Evolutionary conservation across 2,113 vertebrate species (phyloP).

Genomic region (Thryonomys swinderianus): DNA sequence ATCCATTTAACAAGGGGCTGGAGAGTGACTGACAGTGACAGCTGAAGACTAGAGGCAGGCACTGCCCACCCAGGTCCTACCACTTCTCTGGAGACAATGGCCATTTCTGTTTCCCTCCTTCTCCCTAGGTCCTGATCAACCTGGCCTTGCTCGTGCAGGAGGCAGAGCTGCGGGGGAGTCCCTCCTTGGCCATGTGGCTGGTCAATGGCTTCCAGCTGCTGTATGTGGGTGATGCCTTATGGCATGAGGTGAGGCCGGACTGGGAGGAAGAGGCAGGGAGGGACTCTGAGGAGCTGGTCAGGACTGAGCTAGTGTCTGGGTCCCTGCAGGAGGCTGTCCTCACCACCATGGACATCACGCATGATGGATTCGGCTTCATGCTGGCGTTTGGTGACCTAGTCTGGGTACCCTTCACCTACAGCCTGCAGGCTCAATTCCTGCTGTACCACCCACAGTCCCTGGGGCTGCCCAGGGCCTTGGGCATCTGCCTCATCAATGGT

Average conservation of each 20-base stretch:
- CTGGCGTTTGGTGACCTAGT: constrained; percentile 93
- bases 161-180: constrained; percentile 88
- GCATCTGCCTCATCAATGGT: constrained; percentile 91
- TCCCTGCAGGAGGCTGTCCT: constrained; percentile 90
- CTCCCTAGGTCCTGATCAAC: constrained; percentile 90
- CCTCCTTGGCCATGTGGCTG: constrained; percentile 93
- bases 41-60: not conserved
- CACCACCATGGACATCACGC: constrained; percentile 95
- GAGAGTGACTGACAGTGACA: not conserved
- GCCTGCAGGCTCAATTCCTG: constrained; percentile 93
- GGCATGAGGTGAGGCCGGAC: constrained; percentile 90
- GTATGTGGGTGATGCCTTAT: constrained; percentile 92
- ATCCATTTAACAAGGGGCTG: not conserved
- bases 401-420: constrained; percentile 95
- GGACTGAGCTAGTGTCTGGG: not conserved
- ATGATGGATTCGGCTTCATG: constrained; percentile 96
- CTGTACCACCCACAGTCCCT: constrained; percentile 90
- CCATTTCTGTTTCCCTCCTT: not conserved
- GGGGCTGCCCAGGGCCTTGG: constrained; percentile 75
- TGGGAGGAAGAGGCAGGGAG: not conserved
- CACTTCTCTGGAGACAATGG: not conserved
- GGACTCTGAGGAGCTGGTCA: not conserved
- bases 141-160: constrained; percentile 92
- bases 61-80: not conserved
- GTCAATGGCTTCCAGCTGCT: constrained; percentile 93